Evolutionary conservation across 2,797 vertebrate genomes (phyloP), one percentile per base, ranked within the genome.

Genomic region (Cryptoblepharus egeriae): DNA sequence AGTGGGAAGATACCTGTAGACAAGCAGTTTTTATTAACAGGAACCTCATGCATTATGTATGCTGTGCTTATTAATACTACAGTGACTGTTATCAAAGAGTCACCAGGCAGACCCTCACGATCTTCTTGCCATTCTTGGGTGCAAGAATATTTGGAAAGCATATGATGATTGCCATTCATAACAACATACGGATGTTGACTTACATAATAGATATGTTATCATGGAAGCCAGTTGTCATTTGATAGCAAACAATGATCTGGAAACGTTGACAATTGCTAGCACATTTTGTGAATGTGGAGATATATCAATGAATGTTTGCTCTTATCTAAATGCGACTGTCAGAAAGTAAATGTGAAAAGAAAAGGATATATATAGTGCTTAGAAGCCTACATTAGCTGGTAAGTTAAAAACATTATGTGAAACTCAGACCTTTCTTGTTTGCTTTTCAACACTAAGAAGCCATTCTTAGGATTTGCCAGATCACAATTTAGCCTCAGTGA

Each of bases 61-160:
- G 26, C 73, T 88, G 28, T 68, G 63, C 80, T 81, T 81, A 81
- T 81, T 81, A 75, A 81, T 75, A 67, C 32, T 81, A 75, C 35
- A 67, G 49, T 75, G 80, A n/a, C 52, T 57, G 80, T 67, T 81
- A 81, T 81, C 72, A 68, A 67, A 67, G 61, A 75, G 35, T 37
- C 49, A 68, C 52, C 49, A 64, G 77, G 26, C 64, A 69, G 69
- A 49, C 69, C 58, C 16, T 80, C 60, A 72, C 45, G 9, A 69
- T 64, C 60, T 64, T 26, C 30, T n/a, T 42, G 30, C 37, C 6
- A 67, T 67, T 75, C 63, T 67, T 67, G 63, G n/a, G 72, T 39
- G n/a, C 74, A 74, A 39, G 32, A 18, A 22, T 55, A 55, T 79
- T 70, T 79, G 30, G 28, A 58, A 30, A 42, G 68, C 39, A 22